Evolutionary conservation across 2,113 vertebrate genomes (phyloP).

Genomic region (Anhinga rufa): DNA sequence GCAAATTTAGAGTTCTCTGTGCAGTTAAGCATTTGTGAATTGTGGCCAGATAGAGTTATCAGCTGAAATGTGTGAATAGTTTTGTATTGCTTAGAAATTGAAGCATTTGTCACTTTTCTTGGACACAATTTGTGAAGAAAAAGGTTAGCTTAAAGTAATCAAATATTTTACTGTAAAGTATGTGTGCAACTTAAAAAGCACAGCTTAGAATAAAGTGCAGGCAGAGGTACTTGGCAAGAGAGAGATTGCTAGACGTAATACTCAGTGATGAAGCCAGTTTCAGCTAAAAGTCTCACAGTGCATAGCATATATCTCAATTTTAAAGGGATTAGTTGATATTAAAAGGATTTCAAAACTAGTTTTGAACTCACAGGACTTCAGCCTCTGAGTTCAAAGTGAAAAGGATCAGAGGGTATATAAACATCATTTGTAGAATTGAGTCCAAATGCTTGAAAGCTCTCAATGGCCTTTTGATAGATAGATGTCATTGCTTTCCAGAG

Average conservation of each 20-base stretch:
- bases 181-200: not conserved
- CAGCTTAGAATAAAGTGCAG: not conserved
- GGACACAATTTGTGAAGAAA: not conserved
- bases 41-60: not conserved
- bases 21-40: not conserved
- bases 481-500: not conserved
- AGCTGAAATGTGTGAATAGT: not conserved
- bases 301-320: not conserved
- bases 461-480: not conserved
- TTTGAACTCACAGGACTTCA: not conserved
- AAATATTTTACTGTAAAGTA: not conserved
- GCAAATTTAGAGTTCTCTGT: not conserved
- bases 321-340: constrained; percentile 11
- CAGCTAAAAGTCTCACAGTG: not conserved
- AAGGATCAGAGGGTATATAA: not conserved
- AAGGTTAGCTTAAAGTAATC: not conserved
- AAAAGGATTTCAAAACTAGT: not conserved
- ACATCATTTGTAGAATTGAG: not conserved
- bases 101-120: not conserved
- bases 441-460: not conserved
- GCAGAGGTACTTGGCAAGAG: not conserved
- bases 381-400: not conserved
- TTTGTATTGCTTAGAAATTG: not conserved
- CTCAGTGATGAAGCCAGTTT: not conserved
- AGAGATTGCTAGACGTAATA: not conserved